Evolutionary conservation across 37 sponge, comb jelly and placozoan species (phyloP).

Genomic region (Bolinopsis microptera): DNA sequence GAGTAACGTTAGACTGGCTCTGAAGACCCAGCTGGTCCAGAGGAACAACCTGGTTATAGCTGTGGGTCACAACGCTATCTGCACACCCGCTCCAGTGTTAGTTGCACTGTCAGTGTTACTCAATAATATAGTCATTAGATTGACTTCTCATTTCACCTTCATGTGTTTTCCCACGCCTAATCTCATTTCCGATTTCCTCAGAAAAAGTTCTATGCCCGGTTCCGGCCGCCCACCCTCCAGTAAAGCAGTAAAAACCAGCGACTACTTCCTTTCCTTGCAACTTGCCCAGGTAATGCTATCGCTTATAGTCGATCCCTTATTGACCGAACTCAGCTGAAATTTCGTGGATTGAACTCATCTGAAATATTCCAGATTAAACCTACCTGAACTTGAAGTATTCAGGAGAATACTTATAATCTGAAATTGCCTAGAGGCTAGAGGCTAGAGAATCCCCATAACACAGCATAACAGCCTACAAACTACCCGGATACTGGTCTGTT

Average conservation of each 20-base stretch:
- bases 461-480: no score
- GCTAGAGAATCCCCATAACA: no score
- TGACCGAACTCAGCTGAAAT: neutral
- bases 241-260: slow-evolving; percentile 27
- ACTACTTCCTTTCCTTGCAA: slow-evolving; percentile 31
- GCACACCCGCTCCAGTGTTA: neutral
- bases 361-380: neutral
- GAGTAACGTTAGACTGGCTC: slow-evolving; percentile 23
- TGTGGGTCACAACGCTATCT: slow-evolving; percentile 28
- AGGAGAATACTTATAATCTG: neutral
- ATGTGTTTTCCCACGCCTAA: no score
- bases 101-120: no score
- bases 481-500: no score
- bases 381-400: no score
- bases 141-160: no score
- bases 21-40: slow-evolving; percentile 60
- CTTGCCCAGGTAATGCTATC: slow-evolving; percentile 14
- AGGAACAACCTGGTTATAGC: slow-evolving; percentile 53
- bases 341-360: neutral
- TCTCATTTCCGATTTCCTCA: neutral
- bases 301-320: no score
- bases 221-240: slow-evolving; percentile 3
- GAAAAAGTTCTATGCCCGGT: neutral
- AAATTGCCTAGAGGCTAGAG: neutral
- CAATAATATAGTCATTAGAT: no score